These are phyloP conservation scores for Sandelia bainsii DNA, from an alignment of 2,797 vertebrate genomes.

Conservation along the genomic window DNA sequence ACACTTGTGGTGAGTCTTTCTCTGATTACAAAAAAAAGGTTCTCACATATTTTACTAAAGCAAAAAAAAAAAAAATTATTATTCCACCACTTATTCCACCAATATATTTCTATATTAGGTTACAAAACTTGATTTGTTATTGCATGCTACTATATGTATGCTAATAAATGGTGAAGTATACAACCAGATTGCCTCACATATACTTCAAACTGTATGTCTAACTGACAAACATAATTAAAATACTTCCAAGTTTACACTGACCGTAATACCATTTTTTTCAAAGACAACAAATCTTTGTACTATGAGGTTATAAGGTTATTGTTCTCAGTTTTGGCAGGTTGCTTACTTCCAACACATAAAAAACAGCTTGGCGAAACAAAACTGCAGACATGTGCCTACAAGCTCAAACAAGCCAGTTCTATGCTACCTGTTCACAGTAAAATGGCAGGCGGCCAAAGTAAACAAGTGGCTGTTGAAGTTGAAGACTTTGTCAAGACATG, in stretches of 20 bases:
- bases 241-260: not conserved
- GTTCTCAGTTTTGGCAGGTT: constrained; percentile 10
- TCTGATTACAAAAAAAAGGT: constrained; percentile 8
- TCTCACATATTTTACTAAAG: not conserved
- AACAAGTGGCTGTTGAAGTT: constrained; percentile 49
- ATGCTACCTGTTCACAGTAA: constrained; percentile 49
- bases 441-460: constrained; percentile 62
- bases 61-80: no score
- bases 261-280: not conserved
- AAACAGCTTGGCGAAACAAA: constrained; percentile 26
- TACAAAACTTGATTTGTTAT: not conserved
- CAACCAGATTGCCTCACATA: not conserved
- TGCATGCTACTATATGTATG: not conserved
- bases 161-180: not conserved
- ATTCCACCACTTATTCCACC: not conserved
- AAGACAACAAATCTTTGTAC: not conserved
- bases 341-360: constrained; percentile 10
- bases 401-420: constrained; percentile 42
- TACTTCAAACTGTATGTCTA: not conserved
- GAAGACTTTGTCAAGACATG: constrained; percentile 50
- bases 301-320: constrained; percentile 11
- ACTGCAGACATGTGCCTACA: constrained; percentile 26
- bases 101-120: not conserved
- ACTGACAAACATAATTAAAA: not conserved
- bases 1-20: constrained; percentile 4